These are phyloP conservation scores for Dolomedes plantarius DNA, from an alignment of 2,888 invertebrate species.

Conservation along the genomic window DNA sequence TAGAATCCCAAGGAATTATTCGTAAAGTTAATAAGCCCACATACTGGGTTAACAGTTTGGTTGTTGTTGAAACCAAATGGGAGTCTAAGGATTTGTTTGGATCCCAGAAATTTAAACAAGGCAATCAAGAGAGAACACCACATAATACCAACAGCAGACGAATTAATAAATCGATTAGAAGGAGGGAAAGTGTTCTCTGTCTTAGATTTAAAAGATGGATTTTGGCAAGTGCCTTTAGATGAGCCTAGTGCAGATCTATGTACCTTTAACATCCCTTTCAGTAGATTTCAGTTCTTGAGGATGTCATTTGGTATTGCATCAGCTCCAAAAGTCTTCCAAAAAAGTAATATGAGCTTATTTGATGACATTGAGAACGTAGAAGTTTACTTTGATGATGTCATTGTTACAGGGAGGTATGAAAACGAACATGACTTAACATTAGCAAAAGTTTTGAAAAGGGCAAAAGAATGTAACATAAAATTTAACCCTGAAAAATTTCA, in stretches of 20 bases:
- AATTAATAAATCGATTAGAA: slow-evolving; percentile 17
- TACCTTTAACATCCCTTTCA: slow-evolving; percentile 9
- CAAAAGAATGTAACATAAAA: background rate
- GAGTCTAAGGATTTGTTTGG: slow-evolving; percentile 9
- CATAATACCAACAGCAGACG: slow-evolving; percentile 25
- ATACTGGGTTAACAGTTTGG: slow-evolving; percentile 33
- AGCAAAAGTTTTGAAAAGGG: background rate
- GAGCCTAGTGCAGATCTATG: slow-evolving; percentile 1
- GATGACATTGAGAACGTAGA: slow-evolving; percentile 13
- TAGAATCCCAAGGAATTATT: slow-evolving; percentile 12
- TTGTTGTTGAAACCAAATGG: slow-evolving; percentile 43
- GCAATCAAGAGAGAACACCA: slow-evolving; percentile 25
- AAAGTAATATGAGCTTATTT: slow-evolving; percentile 20
- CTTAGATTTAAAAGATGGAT: background rate
- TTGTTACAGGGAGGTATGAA: background rate
- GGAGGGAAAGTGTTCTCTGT: background rate
- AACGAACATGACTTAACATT: background rate
- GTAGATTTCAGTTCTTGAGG: slow-evolving; percentile 14
- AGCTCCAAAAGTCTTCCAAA: slow-evolving; percentile 25
- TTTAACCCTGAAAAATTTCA: slow-evolving; percentile 20
- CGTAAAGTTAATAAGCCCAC: slow-evolving; percentile 11
- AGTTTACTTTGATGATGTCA: slow-evolving; percentile 15
- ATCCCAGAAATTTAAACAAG: slow-evolving; percentile 33
- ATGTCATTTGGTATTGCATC: slow-evolving; percentile 18
- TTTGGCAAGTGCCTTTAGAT: slow-evolving; percentile 8